A percentile compares a stretch with the other conserved stretches of the same genome.
Conservation (phyloP, 2,888 invertebrate genomes). For the Lasioglossum zephyrum region DNA sequence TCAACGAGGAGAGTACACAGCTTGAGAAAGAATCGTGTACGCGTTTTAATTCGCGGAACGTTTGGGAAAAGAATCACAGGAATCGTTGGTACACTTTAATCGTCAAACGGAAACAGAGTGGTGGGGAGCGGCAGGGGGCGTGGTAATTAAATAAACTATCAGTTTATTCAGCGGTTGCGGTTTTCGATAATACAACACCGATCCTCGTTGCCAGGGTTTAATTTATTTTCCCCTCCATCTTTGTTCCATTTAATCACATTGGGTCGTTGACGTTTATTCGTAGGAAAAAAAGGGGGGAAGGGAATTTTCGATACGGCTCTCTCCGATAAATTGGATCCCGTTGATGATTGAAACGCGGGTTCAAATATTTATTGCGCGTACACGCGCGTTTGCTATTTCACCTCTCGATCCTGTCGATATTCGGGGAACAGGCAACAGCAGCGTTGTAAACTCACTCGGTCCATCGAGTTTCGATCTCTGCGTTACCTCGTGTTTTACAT, state of each 20-base stretch:
- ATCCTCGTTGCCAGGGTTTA: slow-evolving; percentile 18
- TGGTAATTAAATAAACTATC: slow-evolving; percentile 40
- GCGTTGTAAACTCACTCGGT: background rate
- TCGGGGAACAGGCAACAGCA: slow-evolving; percentile 19
- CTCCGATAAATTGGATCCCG: slow-evolving; percentile 48
- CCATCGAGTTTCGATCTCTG: background rate
- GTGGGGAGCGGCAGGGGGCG: background rate
- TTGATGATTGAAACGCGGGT: slow-evolving; percentile 35
- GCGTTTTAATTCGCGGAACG: background rate
- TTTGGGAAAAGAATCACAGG: background rate
- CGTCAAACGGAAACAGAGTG: background rate
- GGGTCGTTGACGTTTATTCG: slow-evolving; percentile 10
- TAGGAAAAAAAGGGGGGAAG: slow-evolving; percentile 31
- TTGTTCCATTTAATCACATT: slow-evolving; percentile 48
- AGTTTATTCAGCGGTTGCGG: slow-evolving; percentile 35
- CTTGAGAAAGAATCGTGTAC: background rate
- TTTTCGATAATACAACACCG: slow-evolving; percentile 32
- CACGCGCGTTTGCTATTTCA: slow-evolving; percentile 34
- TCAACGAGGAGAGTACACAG: background rate
- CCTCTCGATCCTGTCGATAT: slow-evolving; percentile 31
- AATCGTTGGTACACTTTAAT: background rate
- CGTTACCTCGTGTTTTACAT: slow-evolving; percentile 1
- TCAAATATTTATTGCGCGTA: slow-evolving; percentile 56
- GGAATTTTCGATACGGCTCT: slow-evolving; percentile 30
- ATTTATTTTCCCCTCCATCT: slow-evolving; percentile 45